Evolutionary conservation across 2,113 vertebrate genomes (phyloP), one percentile per base, ranked within the genome.

Genomic region (Phasianus colchicus): DNA sequence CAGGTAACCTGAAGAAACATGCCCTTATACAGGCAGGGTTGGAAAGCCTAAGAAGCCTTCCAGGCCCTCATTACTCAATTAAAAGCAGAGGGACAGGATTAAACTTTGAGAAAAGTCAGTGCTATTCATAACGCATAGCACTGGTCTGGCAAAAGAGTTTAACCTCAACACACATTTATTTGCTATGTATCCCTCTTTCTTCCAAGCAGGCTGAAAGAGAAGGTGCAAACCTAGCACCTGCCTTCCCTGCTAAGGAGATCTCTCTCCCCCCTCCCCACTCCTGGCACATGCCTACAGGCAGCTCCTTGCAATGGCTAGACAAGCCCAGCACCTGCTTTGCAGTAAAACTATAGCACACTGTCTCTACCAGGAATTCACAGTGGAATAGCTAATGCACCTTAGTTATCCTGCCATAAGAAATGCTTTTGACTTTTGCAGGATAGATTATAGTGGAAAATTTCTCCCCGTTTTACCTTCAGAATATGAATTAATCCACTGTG

Each of bases 341-440:
- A 89, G 66, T 57, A 82, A 75, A 79, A 74, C 70, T 65, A 75
- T 15, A 90, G 11, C n/a, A 93, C 63, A 10, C 70, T 57, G 40
- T 87, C 90, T 92, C 66, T 66, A 66, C 8, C 34, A 91, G 78
- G 75, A 93, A 91, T 85, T 85, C 92, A 79, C 50, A 77, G 82
- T 63, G 75, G 86, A 95, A 94, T 65, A 92, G 86, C 82, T 92
- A 94, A 91, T 74, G 82, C 74, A 82, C 78, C 74, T 82, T 55
- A 50, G 77, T 70, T 89, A 91, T 64, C 60, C 87, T 85, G 74
- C 74, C 92, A 83, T 50, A 58, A 96, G 69, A 94, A 91, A 91
- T 84, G 79, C 64, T 79, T 64, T 12, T 54, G 30, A 83, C 77
- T 93, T 90, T 57, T 65, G 45, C 29, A 80, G 86, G 71, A 88